Evolutionary conservation across 64 coral and sea anemone genomes (phyloP), one percentile per base, ranked within the genome.

Genomic region (Dendronephthya gigantea): DNA sequence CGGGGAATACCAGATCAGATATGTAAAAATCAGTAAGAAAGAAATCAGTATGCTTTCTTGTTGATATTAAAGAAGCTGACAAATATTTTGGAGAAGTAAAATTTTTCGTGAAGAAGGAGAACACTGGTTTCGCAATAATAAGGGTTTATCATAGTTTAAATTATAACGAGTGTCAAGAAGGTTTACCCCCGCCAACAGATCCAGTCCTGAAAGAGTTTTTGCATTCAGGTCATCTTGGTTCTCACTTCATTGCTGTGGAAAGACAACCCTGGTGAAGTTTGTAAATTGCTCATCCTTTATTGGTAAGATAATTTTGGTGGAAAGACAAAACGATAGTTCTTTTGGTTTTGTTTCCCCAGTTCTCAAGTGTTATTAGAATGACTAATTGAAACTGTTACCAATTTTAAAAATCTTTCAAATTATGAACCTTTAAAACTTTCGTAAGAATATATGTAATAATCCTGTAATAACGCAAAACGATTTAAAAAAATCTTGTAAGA

Each of bases 1-100:
- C 40, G 84, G 7, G 84, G 84, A 1, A 90, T 90, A 52, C 49
- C 89, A 17, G 52, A 85, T 16, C 88, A 92, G 70, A 92, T 92
- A 17, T 49, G 79, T 23, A 28, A 86, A 23, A 88, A 68, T 4
- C 68, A 89, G 7, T 87, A 12, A 79, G 37, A 33, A 79, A 79
- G 22, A 36, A 9, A 8, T 79, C 72, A 9, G 72, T 19, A 35
- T 36, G 72, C 22, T 76, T 36, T 0, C 22, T 79, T 29, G 72
- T 79, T 29, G 9, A 79, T 2, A 35, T 79, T 34, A 39, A 19
- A 1, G 36, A 79, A 34, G 32, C 34, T 6, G 72, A 12, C 15
- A 2, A 36, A 35, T 27, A 62, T 22, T 79, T 36, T 79, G 72
- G 72, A 79, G 37, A 79, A 79, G 72, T 79, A 4, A 33, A 79